These are phyloP conservation scores for Bathynomus jamesi DNA, from an alignment of 1,140 invertebrate species.

Conservation along the genomic window DNA sequence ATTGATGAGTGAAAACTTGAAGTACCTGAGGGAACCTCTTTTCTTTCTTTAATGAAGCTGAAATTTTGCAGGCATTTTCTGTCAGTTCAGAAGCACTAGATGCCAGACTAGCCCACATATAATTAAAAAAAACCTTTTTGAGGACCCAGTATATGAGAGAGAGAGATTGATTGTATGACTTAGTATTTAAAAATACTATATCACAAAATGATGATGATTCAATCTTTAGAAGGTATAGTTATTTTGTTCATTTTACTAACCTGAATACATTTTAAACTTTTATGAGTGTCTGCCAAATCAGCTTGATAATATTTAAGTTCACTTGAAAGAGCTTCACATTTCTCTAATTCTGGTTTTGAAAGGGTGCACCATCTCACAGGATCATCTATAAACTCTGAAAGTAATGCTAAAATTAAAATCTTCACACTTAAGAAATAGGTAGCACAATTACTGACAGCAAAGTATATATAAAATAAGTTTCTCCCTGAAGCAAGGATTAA, in stretches of 20 bases:
- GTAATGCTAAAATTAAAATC: too few relatives aligned
- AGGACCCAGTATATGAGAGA: too few relatives aligned
- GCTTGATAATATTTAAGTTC: constrained; percentile 56
- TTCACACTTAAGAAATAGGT: too few relatives aligned
- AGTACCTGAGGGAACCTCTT: too few relatives aligned
- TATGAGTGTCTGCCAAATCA: constrained; percentile 50
- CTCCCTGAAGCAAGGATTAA: too few relatives aligned
- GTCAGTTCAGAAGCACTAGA: neutral
- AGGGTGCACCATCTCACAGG: constrained; percentile 65
- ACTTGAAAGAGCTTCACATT: constrained; percentile 62
- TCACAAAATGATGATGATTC: neutral
- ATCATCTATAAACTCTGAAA: too few relatives aligned
- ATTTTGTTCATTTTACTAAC: constrained; percentile 7
- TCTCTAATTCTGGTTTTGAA: constrained; percentile 59
- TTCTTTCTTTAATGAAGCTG: too few relatives aligned
- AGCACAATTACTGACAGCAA: too few relatives aligned
- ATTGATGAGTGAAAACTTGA: too few relatives aligned
- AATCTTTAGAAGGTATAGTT: neutral
- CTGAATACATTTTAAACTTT: constrained; percentile 17
- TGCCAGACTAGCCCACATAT: too few relatives aligned
- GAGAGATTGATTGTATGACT: neutral
- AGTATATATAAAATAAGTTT: too few relatives aligned
- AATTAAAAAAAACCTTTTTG: too few relatives aligned
- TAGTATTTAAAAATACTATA: neutral
- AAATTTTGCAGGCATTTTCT: neutral